These are phyloP conservation scores for Ceratina japonica DNA, from an alignment of 1,140 invertebrate species.

Conservation along the genomic window DNA sequence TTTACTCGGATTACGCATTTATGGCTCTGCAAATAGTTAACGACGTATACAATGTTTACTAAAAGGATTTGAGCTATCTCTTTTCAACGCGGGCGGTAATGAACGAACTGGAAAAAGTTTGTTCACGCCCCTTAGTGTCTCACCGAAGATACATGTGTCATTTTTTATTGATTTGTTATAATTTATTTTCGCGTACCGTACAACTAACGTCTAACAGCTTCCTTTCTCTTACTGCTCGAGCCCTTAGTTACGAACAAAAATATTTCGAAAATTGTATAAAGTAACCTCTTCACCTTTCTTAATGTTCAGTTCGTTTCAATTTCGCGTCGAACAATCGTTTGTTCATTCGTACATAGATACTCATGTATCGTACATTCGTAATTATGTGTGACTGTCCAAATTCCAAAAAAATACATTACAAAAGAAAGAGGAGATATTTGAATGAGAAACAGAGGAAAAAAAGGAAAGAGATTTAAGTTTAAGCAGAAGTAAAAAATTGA, in stretches of 20 bases:
- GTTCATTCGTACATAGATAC: not conserved
- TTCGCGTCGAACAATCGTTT: not conserved
- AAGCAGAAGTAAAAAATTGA: too few species aligned
- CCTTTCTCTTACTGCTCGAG: too few species aligned
- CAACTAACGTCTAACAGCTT: too few species aligned
- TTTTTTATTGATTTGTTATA: too few species aligned
- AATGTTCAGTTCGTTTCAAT: not conserved
- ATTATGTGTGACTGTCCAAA: not conserved
- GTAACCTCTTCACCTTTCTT: too few species aligned
- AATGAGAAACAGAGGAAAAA: not conserved
- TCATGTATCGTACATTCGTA: too few species aligned
- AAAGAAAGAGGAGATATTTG: not conserved
- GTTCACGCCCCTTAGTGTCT: not conserved
- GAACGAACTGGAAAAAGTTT: constrained; percentile 24
- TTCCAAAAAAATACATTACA: not conserved
- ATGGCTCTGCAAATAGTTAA: not conserved
- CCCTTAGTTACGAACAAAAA: too few species aligned
- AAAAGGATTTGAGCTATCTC: constrained; percentile 4
- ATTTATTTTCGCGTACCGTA: constrained; percentile 26
- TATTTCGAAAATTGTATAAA: too few species aligned
- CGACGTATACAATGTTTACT: constrained; percentile 26
- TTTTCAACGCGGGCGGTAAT: constrained; percentile 19
- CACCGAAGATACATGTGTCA: constrained; percentile 37
- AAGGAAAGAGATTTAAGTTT: not conserved
- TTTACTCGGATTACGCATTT: not conserved